These are phyloP conservation scores for Cathartes aura DNA, from an alignment of 2,113 vertebrate genomes.

Conservation along the genomic window DNA sequence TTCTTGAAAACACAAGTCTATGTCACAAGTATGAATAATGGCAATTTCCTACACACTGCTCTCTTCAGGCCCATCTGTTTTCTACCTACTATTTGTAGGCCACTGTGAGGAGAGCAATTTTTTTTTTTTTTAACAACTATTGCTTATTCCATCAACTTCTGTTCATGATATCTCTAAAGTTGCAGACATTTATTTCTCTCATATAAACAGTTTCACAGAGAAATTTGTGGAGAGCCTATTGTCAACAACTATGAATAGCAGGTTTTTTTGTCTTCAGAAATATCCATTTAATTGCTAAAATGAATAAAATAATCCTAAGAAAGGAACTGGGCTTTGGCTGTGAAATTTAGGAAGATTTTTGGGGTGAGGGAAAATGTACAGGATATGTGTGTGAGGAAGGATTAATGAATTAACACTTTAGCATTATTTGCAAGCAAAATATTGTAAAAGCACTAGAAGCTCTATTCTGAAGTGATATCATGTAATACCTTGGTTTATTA, in stretches of 20 bases:
- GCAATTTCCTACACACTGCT: not conserved
- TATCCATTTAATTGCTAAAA: not conserved
- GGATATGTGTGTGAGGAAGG: fast-evolving
- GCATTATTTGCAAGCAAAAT: not conserved
- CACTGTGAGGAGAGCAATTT: not conserved
- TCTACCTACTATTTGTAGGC: not conserved
- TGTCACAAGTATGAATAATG: not conserved
- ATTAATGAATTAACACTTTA: not conserved
- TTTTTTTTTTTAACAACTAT: not conserved
- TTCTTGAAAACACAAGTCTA: not conserved
- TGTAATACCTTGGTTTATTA: not conserved
- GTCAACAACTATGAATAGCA: not conserved
- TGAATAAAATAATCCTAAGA: not conserved
- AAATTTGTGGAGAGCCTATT: not conserved
- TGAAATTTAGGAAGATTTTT: not conserved
- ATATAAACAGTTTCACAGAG: not conserved
- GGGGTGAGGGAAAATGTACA: not conserved
- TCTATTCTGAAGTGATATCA: not conserved
- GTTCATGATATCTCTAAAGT: not conserved
- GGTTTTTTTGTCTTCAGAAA: not conserved
- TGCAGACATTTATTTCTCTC: not conserved
- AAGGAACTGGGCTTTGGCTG: not conserved
- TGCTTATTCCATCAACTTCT: not conserved
- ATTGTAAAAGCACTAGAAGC: not conserved
- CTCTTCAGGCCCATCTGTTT: not conserved